Conservation (phyloP, 2,113 vertebrate genomes). For the Corydoras maculifer region DNA sequence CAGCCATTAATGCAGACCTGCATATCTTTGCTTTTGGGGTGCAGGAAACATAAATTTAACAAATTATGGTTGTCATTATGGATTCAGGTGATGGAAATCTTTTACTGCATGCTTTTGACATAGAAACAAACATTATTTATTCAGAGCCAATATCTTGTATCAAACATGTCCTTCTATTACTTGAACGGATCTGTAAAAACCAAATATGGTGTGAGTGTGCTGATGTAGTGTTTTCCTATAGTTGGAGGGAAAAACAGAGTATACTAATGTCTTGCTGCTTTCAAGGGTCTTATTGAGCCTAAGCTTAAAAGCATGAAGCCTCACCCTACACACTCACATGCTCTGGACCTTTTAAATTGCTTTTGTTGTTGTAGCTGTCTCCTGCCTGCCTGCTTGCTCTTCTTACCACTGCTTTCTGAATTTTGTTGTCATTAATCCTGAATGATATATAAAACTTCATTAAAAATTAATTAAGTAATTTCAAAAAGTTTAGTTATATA, state of each 20-base stretch:
- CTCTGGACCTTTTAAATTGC: constrained; percentile 2
- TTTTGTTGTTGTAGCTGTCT: not conserved
- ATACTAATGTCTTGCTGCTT: constrained; percentile 8
- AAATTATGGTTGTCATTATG: constrained; percentile 51
- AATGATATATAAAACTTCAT: constrained; percentile 61
- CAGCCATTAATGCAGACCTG: too few relatives aligned
- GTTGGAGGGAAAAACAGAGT: constrained; percentile 7
- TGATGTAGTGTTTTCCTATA: not conserved
- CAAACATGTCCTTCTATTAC: not conserved
- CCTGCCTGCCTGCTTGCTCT: not conserved
- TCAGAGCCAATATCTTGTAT: constrained; percentile 26
- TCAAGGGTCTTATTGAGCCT: constrained; percentile 36
- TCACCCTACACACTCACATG: constrained; percentile 7
- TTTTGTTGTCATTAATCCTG: constrained; percentile 41
- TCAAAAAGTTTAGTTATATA: too few relatives aligned
- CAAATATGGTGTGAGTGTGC: not conserved
- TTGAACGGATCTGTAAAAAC: not conserved
- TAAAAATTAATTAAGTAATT: constrained; percentile 37
- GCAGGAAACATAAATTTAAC: constrained; percentile 30
- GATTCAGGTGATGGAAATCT: constrained; percentile 35
- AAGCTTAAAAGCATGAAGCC: constrained; percentile 42
- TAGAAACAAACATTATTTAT: constrained; percentile 48
- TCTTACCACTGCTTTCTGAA: constrained; percentile 9
- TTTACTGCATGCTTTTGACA: constrained; percentile 6
- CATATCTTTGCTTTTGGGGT: too few relatives aligned